Evolutionary conservation across 2,888 invertebrate species (phyloP), one percentile per base, ranked within the genome.

Genomic region (Xylocampa areola): DNA sequence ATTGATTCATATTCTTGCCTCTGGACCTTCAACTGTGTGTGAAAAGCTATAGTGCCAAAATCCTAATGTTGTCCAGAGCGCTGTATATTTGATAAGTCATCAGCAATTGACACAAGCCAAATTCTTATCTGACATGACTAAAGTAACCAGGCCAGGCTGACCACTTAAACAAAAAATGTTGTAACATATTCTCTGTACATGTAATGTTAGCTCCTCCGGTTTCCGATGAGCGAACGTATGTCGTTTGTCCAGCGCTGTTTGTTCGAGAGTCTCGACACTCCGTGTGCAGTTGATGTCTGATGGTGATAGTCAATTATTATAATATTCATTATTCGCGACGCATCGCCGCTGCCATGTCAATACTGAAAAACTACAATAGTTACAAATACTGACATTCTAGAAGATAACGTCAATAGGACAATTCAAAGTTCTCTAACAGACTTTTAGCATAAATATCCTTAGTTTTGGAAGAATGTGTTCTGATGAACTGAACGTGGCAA

Each of bases 241-340:
- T 69, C 59, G 58, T 52, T 57, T 40, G 64, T 59, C 48, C 50
- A 39, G 39, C 59, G 49, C 69, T 59, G 66, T 62, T 0, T 23
- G 51, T 65, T 57, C 53, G 41, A 57, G 68, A 69, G 57, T 66
- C 60, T 62, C 47, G 58, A 44, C 49, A 70, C 73, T 70, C 71
- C 60, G 76, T 73, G 77, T 76, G 79, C 81, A 77, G 82, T 79
- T 80, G 84, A 60, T 60, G 65, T 30, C 67, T 54, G 67, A 43
- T 80, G 79, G 81, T 86, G 85, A 88, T 90, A 89, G 92, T 93
- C 92, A 93, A 93, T 93, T 93, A 93, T 87, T 87, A 85, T 87
- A 84, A 86, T 88, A 86, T 81, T 83, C 72, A 81, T 77, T 73
- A 63, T 68, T 75, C 71, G 58, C 72, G 66, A 59, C 54, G 61